Evolutionary conservation across 2,113 vertebrate genomes (phyloP).

Genomic region (Alexandromys fortis): DNA sequence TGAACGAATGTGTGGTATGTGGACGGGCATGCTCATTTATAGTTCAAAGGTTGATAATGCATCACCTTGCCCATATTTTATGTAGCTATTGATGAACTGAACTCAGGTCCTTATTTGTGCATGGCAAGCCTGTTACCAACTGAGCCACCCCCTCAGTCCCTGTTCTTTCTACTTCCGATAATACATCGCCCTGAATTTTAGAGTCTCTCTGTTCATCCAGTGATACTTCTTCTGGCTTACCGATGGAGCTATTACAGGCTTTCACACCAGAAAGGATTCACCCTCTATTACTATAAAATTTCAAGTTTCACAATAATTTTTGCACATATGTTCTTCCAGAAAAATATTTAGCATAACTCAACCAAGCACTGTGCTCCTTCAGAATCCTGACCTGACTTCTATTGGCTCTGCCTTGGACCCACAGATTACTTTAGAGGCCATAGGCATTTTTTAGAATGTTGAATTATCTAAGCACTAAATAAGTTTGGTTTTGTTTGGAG

Average conservation of each 20-base stretch:
- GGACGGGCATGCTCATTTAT: background rate
- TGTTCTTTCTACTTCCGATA: background rate
- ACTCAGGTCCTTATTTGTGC: background rate
- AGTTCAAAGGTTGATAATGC: background rate
- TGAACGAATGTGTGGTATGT: background rate
- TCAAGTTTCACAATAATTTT: background rate
- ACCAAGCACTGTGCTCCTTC: background rate
- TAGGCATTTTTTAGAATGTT: background rate
- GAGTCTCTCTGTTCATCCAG: background rate
- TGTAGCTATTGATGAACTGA: background rate
- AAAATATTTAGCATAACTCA: conserved; percentile 35
- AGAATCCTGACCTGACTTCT: background rate
- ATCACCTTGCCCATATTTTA: background rate
- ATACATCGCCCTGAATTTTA: background rate
- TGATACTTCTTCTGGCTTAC: background rate
- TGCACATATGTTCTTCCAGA: background rate
- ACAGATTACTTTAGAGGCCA: conserved; percentile 36
- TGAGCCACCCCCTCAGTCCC: background rate
- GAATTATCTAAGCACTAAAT: background rate
- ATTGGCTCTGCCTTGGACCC: background rate
- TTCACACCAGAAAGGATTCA: conserved; percentile 5
- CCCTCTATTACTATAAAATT: background rate
- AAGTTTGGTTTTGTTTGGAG: background rate
- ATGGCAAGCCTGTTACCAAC: background rate
- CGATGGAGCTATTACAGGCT: background rate